Base-by-base conservation (phyloP, 2,113 vertebrate genomes). In the Amphilophus citrinellus region DNA sequence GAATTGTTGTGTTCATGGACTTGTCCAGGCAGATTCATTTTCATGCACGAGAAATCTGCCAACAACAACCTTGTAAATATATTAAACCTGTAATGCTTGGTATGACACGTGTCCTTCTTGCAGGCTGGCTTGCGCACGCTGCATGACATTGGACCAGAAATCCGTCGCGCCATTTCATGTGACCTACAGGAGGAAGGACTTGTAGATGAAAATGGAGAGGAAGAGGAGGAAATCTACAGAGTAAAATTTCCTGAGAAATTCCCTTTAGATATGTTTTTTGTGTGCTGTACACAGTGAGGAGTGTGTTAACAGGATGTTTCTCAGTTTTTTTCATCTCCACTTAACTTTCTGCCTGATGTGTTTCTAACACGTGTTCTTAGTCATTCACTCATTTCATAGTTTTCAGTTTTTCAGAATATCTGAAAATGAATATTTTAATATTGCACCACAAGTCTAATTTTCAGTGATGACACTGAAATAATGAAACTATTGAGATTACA, bases 81-180 rank as follows among this genome's bases (percentile, higher is more conserved):
- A 7, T 56, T 7, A 50, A 50, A 5, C 47, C 47, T 50, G 47
- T 15, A 50, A 15, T 10, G 32, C n/a, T 77, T 71, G 68, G 3
- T 27, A 2, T 88, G 22, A 80, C 0, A 39, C 18, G 77, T 84
- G 78, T 84, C 96, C 76, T 95, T 17, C 94, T 95, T 96, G 80
- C 96, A 99, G 98, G 98, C 98, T 44, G 98, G 98, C 91, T 96
- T 99, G 93, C 98, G 98, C 93, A 99, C 98, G 27, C 97, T 99
- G 88, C 98, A 99, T 92, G 98, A 99, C 92, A 99, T 99, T 86
- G 98, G 98, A 86, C 98, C 98, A 84, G 98, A 99, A 96, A 99
- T 99, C 91, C 97, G 98, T 78, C 96, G 98, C 89, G 98, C 97
- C 91, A 99, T 99, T 95, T 99, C 98, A 63, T 99, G 98, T 96